phyloP scores from a whole-genome alignment of 2,888 invertebrate species.

The Drosophila anceps region DNA sequence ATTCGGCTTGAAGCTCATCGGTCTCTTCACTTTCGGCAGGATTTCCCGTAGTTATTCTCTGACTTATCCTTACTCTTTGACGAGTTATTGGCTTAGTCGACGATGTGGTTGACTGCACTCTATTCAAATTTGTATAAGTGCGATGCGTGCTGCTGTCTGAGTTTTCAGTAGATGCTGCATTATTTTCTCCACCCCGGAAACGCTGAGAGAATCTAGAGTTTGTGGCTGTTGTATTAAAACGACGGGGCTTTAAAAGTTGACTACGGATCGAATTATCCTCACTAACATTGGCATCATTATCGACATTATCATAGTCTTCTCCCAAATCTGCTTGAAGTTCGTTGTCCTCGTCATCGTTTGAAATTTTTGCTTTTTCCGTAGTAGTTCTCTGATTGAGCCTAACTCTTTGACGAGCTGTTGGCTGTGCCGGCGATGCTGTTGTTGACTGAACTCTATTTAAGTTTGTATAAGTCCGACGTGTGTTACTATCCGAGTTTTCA shows the following conservation, averaged over 20 bases:
- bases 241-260: too few relatives aligned
- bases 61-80: conserved; percentile 19
- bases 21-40: conserved; percentile 3
- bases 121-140: background rate
- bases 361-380: background rate
- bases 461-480: background rate
- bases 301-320: too few relatives aligned
- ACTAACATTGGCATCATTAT: too few relatives aligned
- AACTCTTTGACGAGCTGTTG: background rate
- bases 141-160: background rate
- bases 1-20: conserved; percentile 32
- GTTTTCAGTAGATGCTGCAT: background rate
- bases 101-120: background rate
- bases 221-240: too few relatives aligned
- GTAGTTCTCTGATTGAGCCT: conserved; percentile 26
- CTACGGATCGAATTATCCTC: too few relatives aligned
- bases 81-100: background rate
- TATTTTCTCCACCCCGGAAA: too few relatives aligned
- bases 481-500: background rate
- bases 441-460: background rate
- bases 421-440: background rate
- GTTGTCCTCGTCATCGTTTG: too few relatives aligned
- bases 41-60: conserved; percentile 11
- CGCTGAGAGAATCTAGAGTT: too few relatives aligned
- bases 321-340: too few relatives aligned